Percentiles rank a stretch among this genome's conserved stretches.
These are phyloP conservation scores for Tapera naevia DNA, from an alignment of 2,797 vertebrate genomes.

Conservation along the genomic window DNA sequence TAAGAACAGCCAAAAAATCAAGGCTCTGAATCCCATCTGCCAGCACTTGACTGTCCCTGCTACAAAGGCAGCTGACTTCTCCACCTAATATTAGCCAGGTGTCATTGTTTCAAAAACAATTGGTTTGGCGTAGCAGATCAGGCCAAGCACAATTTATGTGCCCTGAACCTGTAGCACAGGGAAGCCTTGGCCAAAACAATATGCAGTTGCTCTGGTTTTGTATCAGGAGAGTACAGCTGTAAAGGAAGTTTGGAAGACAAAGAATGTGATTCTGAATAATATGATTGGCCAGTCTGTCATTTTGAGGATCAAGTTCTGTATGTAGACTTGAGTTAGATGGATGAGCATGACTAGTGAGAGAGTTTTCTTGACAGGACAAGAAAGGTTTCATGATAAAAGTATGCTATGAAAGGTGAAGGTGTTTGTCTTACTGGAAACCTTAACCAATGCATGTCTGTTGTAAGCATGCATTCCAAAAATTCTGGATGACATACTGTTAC, in stretches of 20 bases:
- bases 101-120: not conserved
- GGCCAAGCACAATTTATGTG: not conserved
- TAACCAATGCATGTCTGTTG: not conserved
- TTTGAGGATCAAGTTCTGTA: not conserved
- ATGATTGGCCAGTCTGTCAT: not conserved
- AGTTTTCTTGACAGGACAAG: not conserved
- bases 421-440: not conserved
- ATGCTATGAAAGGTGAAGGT: not conserved
- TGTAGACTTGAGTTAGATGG: not conserved
- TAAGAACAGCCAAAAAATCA: not conserved
- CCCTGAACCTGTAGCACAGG: not conserved
- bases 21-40: not conserved
- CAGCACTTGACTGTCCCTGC: not conserved
- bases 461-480: not conserved
- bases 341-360: not conserved
- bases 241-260: not conserved
- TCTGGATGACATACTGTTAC: not conserved
- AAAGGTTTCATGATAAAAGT: not conserved
- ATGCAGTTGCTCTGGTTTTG: not conserved
- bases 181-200: not conserved
- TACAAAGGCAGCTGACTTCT: not conserved
- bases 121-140: not conserved
- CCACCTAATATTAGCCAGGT: not conserved
- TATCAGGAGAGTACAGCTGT: not conserved
- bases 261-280: not conserved